Evolutionary conservation across 2,113 vertebrate genomes (phyloP).

Genomic region (Calyptommatus sinebrachiatus): DNA sequence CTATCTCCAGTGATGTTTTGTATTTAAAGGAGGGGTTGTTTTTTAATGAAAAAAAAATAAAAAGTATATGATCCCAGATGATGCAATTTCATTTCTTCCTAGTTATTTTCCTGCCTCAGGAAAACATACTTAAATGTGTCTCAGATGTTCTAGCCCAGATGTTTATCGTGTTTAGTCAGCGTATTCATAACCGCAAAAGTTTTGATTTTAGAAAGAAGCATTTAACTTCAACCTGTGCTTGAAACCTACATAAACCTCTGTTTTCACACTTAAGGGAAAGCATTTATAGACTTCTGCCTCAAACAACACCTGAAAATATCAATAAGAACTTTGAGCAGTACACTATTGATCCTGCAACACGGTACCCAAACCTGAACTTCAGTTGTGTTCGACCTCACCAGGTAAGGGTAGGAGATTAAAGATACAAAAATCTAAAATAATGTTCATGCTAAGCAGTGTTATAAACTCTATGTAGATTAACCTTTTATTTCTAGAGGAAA

Average conservation of each 20-base stretch:
- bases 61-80: slow-evolving; percentile 58
- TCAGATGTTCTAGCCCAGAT: slow-evolving; percentile 26
- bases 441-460: neutral
- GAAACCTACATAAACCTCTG: neutral
- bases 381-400: slow-evolving; percentile 86
- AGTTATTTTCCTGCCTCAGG: slow-evolving; percentile 47
- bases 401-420: slow-evolving; percentile 68
- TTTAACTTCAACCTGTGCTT: neutral
- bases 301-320: slow-evolving; percentile 95
- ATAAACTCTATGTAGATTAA: neutral
- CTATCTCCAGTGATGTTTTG: slow-evolving; percentile 52
- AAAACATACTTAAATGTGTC: slow-evolving; percentile 28
- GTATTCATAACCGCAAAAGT: slow-evolving; percentile 9
- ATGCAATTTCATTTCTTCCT: slow-evolving; percentile 41
- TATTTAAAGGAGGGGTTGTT: slow-evolving; percentile 57
- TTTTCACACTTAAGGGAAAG: slow-evolving; percentile 79
- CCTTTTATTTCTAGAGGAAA: neutral
- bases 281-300: slow-evolving; percentile 92
- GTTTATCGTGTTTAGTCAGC: neutral
- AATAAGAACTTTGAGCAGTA: slow-evolving; percentile 97
- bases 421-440: neutral
- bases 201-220: slow-evolving; percentile 23
- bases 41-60: slow-evolving; percentile 59
- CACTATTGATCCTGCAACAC: slow-evolving; percentile 89
- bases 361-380: slow-evolving; percentile 93